Conservation (phyloP, 2,797 vertebrate species). For the Scarus forsteni region DNA sequence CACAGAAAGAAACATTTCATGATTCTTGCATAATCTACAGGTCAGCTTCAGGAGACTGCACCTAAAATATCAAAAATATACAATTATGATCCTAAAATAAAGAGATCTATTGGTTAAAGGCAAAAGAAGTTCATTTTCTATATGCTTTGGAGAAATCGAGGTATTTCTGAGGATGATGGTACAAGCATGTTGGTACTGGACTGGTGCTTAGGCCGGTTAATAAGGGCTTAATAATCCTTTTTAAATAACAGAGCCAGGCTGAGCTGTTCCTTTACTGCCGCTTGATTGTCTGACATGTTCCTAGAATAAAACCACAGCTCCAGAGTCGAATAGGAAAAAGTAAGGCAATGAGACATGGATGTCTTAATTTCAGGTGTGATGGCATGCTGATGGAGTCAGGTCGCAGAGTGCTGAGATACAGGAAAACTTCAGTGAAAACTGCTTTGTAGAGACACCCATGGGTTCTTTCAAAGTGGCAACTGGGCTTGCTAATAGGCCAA, state of each 20-base stretch:
- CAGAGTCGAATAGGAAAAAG: not conserved
- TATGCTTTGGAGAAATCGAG: constrained; percentile 68
- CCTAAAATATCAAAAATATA: constrained; percentile 69
- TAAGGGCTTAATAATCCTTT: constrained; percentile 18
- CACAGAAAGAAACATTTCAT: constrained; percentile 53
- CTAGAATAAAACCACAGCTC: not conserved
- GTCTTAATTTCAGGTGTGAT: constrained; percentile 3
- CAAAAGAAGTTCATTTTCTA: constrained; percentile 55
- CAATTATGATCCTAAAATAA: constrained; percentile 44
- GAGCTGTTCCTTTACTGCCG: constrained; percentile 5
- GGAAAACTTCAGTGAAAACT: no score
- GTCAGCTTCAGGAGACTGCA: constrained; percentile 49
- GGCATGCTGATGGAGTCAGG: no score
- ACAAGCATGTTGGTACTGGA: constrained; percentile 13
- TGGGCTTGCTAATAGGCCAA: no score
- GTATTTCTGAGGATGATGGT: constrained; percentile 51
- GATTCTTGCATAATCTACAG: constrained; percentile 74
- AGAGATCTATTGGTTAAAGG: constrained; percentile 27
- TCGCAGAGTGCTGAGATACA: no score
- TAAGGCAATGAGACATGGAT: constrained; percentile 13
- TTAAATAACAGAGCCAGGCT: not conserved
- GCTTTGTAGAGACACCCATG: no score
- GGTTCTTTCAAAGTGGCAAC: no score
- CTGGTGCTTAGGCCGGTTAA: not conserved
- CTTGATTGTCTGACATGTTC: constrained; percentile 17